Evolutionary conservation across 2,888 invertebrate genomes (phyloP), one percentile per base, ranked within the genome.

Genomic region (Caenorhabditis imperialis): DNA sequence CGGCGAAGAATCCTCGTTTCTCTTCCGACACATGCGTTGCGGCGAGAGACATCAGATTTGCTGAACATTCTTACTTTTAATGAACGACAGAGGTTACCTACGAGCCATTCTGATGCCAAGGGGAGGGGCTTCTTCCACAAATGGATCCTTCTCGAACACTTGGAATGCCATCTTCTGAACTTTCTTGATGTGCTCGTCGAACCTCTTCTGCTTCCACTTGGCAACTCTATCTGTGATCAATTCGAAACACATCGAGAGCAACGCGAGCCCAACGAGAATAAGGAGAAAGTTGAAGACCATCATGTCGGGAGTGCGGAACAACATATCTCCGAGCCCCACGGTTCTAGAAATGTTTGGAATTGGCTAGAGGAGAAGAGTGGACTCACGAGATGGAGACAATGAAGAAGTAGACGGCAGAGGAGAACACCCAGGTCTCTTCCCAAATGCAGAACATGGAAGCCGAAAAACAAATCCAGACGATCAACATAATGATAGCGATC

Each of bases 181-280:
- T 55, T 86, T 85, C 16, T 83, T 81, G n/a, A 86, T 83, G 62
- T 85, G 85, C 44, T 86, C 82, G 44, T 84, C 81, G 12, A 86
- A 86, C 61, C 60, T 70, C 53, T 67, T 86, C 83, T 35, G 85
- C 48, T 62, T 71, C 62, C 71, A 71, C 35, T 62, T 50, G 12
- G 53, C 58, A 25, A 55, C 37, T 30, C 60, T 16, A 20, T 75
- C 81, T 57, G 83, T 81, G 8, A 83, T 81, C 40, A 87, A 61
- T 48, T 84, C 84, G 54, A 88, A 79, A 62, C 87, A 86, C 87
- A 87, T 87, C 30, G 86, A 87, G 7, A 87, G 77, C 23, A 87
- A 78, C 10, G 85, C 84, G 20, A 87, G 67, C 7, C 87, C 87
- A 48, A 87, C 77, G 20, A 87, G 79, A 54, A 87, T 87, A 30